Evolutionary conservation across 2,113 vertebrate genomes (phyloP).

Genomic region (Ivindomyrus marchei): DNA sequence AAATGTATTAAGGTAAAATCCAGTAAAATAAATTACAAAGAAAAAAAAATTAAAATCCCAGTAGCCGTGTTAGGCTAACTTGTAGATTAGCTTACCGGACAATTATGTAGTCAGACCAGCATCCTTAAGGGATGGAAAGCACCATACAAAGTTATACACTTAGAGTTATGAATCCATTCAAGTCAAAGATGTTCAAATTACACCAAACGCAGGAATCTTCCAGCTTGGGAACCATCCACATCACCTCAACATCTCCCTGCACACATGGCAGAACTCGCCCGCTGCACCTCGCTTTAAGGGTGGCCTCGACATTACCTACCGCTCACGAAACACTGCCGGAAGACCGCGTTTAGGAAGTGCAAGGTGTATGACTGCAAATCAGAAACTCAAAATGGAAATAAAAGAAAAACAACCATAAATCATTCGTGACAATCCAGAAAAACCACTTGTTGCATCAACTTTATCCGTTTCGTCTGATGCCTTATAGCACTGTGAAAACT

Average conservation of each 20-base stretch:
- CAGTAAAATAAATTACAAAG: not conserved
- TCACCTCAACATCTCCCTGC: not conserved
- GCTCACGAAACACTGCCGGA: not conserved
- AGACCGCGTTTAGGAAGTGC: not conserved
- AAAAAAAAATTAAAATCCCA: not conserved
- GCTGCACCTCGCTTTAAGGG: not conserved
- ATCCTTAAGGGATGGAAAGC: not conserved
- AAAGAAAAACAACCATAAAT: constrained; percentile 8
- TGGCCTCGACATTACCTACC: not conserved
- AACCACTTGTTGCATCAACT: no score
- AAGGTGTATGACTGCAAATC: not conserved
- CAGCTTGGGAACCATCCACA: not conserved
- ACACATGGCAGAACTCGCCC: not conserved
- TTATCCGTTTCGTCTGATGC: no score
- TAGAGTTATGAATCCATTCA: not conserved
- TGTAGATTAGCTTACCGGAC: not conserved
- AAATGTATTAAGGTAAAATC: not conserved
- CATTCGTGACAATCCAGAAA: not conserved
- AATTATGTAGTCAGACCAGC: not conserved
- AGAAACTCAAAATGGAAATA: constrained; percentile 15
- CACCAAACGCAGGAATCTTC: not conserved
- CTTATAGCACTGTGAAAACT: no score
- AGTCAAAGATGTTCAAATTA: not conserved
- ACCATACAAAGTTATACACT: not conserved
- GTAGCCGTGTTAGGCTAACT: not conserved